phyloP scores from a whole-genome alignment of 2,888 invertebrate genomes.

The Sinodicranocentrus sp. region DNA sequence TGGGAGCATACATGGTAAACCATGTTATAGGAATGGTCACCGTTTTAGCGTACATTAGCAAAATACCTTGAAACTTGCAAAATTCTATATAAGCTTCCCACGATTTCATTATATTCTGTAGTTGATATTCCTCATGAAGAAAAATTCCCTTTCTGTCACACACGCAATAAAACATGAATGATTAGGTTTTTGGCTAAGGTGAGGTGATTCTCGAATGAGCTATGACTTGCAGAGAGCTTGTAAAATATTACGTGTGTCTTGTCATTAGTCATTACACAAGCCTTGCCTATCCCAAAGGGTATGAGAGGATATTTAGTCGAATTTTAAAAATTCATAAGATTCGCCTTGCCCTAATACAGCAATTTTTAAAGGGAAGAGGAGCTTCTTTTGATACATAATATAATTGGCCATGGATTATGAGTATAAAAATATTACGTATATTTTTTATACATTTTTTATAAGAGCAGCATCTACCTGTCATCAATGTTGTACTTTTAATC shows the following conservation, averaged over 20 bases:
- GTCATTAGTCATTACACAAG: slow-evolving; percentile 10
- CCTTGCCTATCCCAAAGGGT: slow-evolving; percentile 47
- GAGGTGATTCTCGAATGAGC: slow-evolving; percentile 7
- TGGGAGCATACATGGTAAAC: slow-evolving; percentile 19
- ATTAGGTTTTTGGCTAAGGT: background rate
- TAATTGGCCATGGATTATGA: slow-evolving; percentile 19
- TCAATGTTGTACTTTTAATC: slow-evolving; percentile 27
- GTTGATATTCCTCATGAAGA: background rate
- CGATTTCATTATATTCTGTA: slow-evolving; percentile 14
- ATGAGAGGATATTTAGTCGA: slow-evolving; percentile 15
- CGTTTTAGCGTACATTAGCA: background rate
- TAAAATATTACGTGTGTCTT: background rate
- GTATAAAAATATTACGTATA: too few relatives aligned
- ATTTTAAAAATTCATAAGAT: slow-evolving; percentile 43
- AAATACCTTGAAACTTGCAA: background rate
- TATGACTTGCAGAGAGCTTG: background rate
- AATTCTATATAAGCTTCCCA: slow-evolving; percentile 5
- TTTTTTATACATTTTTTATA: too few relatives aligned
- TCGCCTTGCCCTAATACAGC: slow-evolving; percentile 45
- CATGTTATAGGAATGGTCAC: background rate
- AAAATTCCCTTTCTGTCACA: slow-evolving; percentile 19
- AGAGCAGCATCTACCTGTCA: slow-evolving; percentile 15
- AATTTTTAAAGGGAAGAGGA: slow-evolving; percentile 54
- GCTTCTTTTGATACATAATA: slow-evolving; percentile 1
- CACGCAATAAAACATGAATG: background rate